phyloP scores from a whole-genome alignment of 1,140 invertebrate genomes.

The Danaus plexippus region DNA sequence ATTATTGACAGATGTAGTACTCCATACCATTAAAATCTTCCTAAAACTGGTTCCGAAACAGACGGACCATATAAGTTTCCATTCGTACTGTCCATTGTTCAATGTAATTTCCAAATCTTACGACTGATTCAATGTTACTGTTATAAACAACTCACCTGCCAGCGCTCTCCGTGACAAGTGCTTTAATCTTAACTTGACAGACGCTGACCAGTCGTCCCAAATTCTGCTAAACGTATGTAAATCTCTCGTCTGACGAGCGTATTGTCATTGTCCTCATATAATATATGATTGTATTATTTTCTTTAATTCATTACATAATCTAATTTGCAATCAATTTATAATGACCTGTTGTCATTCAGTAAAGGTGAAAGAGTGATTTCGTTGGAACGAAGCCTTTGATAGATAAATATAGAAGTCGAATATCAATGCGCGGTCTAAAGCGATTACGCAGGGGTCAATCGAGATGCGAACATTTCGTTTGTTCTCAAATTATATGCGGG shows the following conservation, averaged over 20 bases:
- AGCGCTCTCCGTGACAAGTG: conserved; percentile 10
- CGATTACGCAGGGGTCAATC: conserved; percentile 1
- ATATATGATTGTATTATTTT: too few relatives aligned
- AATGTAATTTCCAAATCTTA: conserved; percentile 16
- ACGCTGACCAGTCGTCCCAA: conserved; percentile 21
- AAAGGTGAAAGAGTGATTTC: too few relatives aligned
- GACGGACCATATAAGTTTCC: conserved; percentile 15
- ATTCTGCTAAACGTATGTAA: conserved; percentile 28
- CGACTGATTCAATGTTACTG: conserved; percentile 18
- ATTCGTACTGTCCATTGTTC: conserved; percentile 20
- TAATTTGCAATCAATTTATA: too few relatives aligned
- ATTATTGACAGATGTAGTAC: too few relatives aligned
- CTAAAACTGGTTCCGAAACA: too few relatives aligned
- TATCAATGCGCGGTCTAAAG: background rate
- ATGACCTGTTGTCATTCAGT: too few relatives aligned
- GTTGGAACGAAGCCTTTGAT: too few relatives aligned
- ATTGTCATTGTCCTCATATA: too few relatives aligned
- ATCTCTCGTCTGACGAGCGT: conserved; percentile 30
- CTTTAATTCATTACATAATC: too few relatives aligned
- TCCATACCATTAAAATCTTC: too few relatives aligned
- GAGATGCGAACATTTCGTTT: conserved; percentile 4
- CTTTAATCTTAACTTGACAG: conserved; percentile 22
- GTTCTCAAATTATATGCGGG: too few relatives aligned
- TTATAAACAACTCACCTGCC: conserved; percentile 22
- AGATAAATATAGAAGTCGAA: too few relatives aligned